Conservation (phyloP, 2,797 vertebrate species). For the Spizella passerina region DNA sequence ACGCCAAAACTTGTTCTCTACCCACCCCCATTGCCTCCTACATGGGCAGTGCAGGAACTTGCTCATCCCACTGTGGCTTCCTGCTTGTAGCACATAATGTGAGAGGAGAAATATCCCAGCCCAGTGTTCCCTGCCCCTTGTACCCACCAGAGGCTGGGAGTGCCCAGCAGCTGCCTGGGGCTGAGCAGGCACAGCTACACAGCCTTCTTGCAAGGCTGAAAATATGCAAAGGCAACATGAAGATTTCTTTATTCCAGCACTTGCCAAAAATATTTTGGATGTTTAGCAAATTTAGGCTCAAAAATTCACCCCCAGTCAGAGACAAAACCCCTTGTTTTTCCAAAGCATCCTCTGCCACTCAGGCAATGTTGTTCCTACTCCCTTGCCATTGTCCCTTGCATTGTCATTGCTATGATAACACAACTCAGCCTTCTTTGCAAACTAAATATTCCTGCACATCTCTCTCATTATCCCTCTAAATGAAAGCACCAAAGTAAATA, state of each 20-base stretch:
- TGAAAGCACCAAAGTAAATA: background rate
- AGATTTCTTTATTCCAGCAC: background rate
- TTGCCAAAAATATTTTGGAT: background rate
- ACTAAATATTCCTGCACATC: background rate
- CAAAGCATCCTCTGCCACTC: background rate
- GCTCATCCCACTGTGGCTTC: background rate
- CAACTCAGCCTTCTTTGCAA: background rate
- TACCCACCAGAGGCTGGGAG: background rate
- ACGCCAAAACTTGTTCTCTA: background rate
- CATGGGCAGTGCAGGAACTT: background rate
- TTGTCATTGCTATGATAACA: background rate
- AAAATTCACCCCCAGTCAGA: background rate
- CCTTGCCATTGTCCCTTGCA: rapidly evolving
- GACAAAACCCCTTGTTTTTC: background rate
- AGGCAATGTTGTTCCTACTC: rapidly evolving
- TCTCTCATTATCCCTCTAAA: background rate
- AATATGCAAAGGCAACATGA: background rate
- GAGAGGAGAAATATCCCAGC: background rate
- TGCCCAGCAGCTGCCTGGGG: background rate
- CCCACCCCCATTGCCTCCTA: background rate
- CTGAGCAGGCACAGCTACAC: background rate
- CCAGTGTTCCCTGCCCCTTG: background rate
- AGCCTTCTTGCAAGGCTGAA: background rate
- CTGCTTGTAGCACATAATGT: background rate
- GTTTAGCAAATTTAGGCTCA: background rate